Evolutionary conservation across 2,797 vertebrate species (phyloP).

Genomic region (Mus caroli): DNA sequence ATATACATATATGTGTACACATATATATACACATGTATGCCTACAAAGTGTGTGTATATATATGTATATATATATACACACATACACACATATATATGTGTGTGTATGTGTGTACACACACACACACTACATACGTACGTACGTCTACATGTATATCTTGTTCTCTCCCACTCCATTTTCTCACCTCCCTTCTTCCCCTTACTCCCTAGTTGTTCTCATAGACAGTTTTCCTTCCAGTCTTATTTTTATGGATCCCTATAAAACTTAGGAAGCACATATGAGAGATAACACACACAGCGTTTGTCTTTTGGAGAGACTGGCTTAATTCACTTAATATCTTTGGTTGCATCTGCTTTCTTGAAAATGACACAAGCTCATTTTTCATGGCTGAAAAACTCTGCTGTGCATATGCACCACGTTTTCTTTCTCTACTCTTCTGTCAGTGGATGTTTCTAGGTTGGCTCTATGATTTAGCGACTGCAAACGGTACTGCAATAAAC

Average conservation of each 20-base stretch:
- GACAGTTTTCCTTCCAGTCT: neutral
- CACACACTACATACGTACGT: neutral
- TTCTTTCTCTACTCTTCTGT: neutral
- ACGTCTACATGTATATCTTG: neutral
- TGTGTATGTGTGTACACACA: neutral
- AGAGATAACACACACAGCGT: neutral
- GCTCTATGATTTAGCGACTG: neutral
- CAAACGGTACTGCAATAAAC: neutral
- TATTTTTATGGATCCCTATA: neutral
- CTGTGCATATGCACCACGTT: accelerated
- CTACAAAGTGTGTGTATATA: neutral
- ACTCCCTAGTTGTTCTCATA: neutral
- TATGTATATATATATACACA: neutral
- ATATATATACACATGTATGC: neutral
- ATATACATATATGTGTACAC: too few relatives aligned
- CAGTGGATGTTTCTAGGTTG: neutral
- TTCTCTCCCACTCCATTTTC: neutral
- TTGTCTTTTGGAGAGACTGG: neutral
- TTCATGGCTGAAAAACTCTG: neutral
- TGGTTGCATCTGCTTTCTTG: neutral
- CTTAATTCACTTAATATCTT: slow-evolving; percentile 6
- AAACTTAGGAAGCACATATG: neutral
- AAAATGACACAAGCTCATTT: neutral
- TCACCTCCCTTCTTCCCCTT: neutral
- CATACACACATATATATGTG: too few relatives aligned